Conservation (phyloP, 2,113 vertebrate species). For the Mobula hypostoma region DNA sequence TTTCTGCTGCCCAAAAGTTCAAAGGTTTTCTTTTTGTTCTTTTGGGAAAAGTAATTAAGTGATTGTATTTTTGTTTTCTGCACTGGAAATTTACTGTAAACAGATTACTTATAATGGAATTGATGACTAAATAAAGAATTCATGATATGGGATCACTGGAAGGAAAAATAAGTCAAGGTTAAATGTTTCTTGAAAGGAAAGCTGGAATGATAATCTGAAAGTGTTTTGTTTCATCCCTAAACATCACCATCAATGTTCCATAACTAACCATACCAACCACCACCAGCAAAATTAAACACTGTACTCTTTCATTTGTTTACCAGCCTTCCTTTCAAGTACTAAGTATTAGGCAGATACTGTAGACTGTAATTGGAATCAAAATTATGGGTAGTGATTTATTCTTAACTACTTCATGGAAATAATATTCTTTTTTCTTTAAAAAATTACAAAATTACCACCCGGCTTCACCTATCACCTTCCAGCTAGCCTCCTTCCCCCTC, state of each 20-base stretch:
- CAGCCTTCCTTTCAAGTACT: neutral
- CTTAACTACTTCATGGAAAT: neutral
- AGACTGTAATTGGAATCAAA: neutral
- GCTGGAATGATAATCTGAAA: neutral
- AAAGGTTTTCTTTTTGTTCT: neutral
- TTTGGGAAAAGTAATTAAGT: neutral
- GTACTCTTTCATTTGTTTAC: neutral
- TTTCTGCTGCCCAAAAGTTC: neutral
- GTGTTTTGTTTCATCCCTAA: neutral
- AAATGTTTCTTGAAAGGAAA: neutral
- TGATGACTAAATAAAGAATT: conserved; percentile 3
- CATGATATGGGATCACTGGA: neutral
- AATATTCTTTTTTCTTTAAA: too few relatives aligned
- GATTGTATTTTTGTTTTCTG: conserved; percentile 1
- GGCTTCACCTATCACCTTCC: too few relatives aligned
- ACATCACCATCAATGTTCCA: too few relatives aligned
- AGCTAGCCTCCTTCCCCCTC: too few relatives aligned
- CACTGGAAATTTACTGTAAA: conserved; percentile 15
- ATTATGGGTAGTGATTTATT: neutral
- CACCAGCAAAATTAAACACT: neutral
- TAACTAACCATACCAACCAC: too few relatives aligned
- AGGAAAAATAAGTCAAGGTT: neutral
- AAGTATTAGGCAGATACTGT: neutral
- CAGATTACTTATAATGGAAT: neutral
- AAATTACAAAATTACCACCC: too few relatives aligned